Base-by-base conservation (phyloP, 1,140 invertebrate genomes). In the Contarinia nasturtii region DNA sequence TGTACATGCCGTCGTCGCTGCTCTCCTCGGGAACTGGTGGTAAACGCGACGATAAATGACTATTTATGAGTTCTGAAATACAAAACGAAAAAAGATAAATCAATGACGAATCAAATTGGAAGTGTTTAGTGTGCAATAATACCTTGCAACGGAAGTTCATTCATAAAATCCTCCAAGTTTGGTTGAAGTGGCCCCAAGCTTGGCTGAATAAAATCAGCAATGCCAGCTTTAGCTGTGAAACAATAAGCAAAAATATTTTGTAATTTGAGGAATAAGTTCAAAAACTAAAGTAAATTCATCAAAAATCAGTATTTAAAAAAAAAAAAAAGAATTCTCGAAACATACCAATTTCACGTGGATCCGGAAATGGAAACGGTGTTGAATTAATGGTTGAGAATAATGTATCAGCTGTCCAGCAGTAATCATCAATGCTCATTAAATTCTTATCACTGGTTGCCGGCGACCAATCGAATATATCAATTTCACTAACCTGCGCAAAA, bases 171-270 rank as follows among this genome's bases (percentile, higher is more conserved):
- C 62, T 97, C 92, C 53, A 98, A 73, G 70, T 90, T 93, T 49
- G 93, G 94, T 63, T 98, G 94, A 36, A 98, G 70, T 47, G 93
- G 90, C 45, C 93, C 82, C 52, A 98, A 74, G 61, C 90, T 94
- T 45, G 95, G 95, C 70, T 98, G 95, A 64, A 98, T 96, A 57
- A 98, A 90, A 69, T 98, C 93, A 14, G 93, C 88, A 57, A 84
- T 70, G 50, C 74, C 79, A 37, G 78, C 75, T 55, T 70, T 69
- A 53, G 72, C 78, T 79, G 58, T 49, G 64, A 61, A 55, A 53
- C 43, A 49, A 51, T 47, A 48, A n/a, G n/a, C n/a, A n/a, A n/a
- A 54, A 49, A 53, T 51, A 49, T 4, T 34, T 45, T 27, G 27
- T 5, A 27, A 27, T 27, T 5, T 27, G 27, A 27, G 27, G 10